Evolutionary conservation across 2,888 invertebrate genomes (phyloP).

Genomic region (Nomada flava): DNA sequence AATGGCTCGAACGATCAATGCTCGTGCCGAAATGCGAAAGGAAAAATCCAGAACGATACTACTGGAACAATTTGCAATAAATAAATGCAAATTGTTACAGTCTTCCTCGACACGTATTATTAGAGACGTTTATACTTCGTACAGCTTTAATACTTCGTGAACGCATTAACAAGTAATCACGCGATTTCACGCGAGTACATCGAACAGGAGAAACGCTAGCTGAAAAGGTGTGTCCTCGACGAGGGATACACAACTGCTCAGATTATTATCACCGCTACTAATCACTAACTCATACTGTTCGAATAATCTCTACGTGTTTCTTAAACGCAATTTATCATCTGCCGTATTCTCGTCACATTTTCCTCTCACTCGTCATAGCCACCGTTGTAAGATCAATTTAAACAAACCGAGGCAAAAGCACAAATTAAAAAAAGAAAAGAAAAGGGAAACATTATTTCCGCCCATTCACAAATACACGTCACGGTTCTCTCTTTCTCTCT

Average conservation of each 20-base stretch:
- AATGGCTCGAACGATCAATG: constrained; percentile 5
- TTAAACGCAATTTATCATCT: constrained; percentile 14
- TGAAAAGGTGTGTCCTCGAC: constrained; percentile 24
- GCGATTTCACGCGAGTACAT: constrained; percentile 18
- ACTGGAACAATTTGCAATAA: constrained; percentile 35
- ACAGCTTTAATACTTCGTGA: constrained; percentile 34
- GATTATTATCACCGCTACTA: constrained; percentile 25
- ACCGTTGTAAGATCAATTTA: constrained; percentile 1
- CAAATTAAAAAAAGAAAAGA: neutral
- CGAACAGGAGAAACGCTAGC: constrained; percentile 45
- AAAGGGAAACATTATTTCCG: constrained; percentile 1
- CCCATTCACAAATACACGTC: neutral
- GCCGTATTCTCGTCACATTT: constrained; percentile 12
- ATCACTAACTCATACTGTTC: constrained; percentile 8
- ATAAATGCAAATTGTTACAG: constrained; percentile 35
- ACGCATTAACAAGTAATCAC: constrained; percentile 46
- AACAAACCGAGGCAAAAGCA: constrained; percentile 1
- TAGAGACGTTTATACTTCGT: constrained; percentile 27
- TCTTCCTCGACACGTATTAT: constrained; percentile 20
- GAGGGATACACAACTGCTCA: constrained; percentile 37
- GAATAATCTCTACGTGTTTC: constrained; percentile 7
- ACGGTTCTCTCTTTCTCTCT: neutral
- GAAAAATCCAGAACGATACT: constrained; percentile 30
- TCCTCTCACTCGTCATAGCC: constrained; percentile 33
- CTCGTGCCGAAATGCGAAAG: constrained; percentile 3